Percentiles rank a stretch among this genome's conserved stretches.
Evolutionary conservation across 2,113 vertebrate species (phyloP).

Genomic region (Clinocottus analis): DNA sequence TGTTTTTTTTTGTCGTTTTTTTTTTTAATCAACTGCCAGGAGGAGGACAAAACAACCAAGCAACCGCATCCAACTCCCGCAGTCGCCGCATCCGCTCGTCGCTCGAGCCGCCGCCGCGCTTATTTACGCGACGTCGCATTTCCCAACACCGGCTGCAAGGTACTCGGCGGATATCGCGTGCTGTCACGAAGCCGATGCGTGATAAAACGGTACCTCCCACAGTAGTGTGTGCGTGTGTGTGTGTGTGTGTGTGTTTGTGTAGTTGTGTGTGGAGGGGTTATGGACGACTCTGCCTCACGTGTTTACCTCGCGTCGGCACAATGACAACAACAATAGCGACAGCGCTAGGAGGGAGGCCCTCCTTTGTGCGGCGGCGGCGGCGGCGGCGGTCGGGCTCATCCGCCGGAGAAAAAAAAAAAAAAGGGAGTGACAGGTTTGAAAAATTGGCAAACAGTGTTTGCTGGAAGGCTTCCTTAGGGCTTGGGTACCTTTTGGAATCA

Average conservation of each 20-base stretch:
- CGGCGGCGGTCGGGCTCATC: constrained; percentile 79
- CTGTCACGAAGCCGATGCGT: constrained; percentile 25
- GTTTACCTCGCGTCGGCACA: constrained; percentile 62
- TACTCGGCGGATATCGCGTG: constrained; percentile 4
- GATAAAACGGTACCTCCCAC: constrained; percentile 16
- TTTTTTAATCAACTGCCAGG: constrained; percentile 47
- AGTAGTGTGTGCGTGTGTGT: background rate
- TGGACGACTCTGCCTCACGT: constrained; percentile 45
- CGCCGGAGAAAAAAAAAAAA: no score
- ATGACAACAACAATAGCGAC: constrained; percentile 64
- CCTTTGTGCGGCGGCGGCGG: constrained; percentile 63
- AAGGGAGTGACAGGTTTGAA: constrained; percentile 78
- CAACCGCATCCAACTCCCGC: constrained; percentile 15
- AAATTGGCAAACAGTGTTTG: constrained; percentile 72
- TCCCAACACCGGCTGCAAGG: constrained; percentile 34
- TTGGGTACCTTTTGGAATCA: constrained; percentile 70
- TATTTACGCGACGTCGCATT: constrained; percentile 45
- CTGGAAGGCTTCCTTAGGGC: constrained; percentile 79
- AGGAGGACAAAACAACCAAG: constrained; percentile 1
- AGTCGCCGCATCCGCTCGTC: background rate
- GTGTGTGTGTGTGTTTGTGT: background rate
- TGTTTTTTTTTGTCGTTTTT: constrained; percentile 55
- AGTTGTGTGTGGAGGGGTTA: background rate
- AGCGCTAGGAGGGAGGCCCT: constrained; percentile 56
- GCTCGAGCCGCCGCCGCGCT: background rate